These are phyloP conservation scores for Poecilus cupreus DNA, from an alignment of 2,888 invertebrate genomes.

Conservation along the genomic window DNA sequence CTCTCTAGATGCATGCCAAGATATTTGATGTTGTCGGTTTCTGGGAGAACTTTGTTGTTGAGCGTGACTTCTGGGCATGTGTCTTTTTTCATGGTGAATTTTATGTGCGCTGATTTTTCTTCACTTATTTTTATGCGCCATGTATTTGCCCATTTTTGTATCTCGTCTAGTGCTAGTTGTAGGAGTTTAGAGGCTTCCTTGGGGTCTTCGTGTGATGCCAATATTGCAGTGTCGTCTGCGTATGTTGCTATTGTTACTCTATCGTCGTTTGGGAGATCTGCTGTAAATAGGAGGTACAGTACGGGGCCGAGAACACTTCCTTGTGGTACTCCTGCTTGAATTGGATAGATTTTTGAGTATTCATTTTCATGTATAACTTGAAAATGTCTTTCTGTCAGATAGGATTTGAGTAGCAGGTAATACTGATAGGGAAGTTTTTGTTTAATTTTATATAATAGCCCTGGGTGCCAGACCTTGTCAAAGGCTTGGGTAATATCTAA, in stretches of 20 bases:
- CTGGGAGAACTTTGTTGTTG: no score
- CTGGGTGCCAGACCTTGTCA: slow-evolving; percentile 54
- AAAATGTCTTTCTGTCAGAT: slow-evolving; percentile 47
- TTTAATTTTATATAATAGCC: slow-evolving; percentile 48
- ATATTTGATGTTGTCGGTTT: no score
- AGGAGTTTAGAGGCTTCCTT: slow-evolving; percentile 42
- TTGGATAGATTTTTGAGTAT: slow-evolving; percentile 10
- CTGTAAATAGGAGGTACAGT: slow-evolving; percentile 59
- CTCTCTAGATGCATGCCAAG: no score
- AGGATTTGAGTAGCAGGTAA: slow-evolving; percentile 25
- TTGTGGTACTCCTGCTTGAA: slow-evolving; percentile 60
- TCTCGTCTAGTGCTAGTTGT: slow-evolving; percentile 51
- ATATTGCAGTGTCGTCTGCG: slow-evolving; percentile 60
- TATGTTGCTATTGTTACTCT: slow-evolving; percentile 55
- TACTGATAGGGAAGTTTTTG: slow-evolving; percentile 3
- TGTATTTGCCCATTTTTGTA: no score
- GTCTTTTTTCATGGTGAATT: no score
- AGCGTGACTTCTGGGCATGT: no score
- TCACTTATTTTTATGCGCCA: no score
- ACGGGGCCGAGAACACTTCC: slow-evolving; percentile 61
- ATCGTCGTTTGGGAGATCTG: slow-evolving; percentile 59
- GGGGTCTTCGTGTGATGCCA: slow-evolving; percentile 24
- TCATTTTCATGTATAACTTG: slow-evolving; percentile 19
- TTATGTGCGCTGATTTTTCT: no score
- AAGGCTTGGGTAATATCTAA: slow-evolving; percentile 51